A percentile compares a stretch with the other conserved stretches of the same genome.
Evolutionary conservation across 2,797 vertebrate species (phyloP).

Genomic region (Molossus molossus): DNA sequence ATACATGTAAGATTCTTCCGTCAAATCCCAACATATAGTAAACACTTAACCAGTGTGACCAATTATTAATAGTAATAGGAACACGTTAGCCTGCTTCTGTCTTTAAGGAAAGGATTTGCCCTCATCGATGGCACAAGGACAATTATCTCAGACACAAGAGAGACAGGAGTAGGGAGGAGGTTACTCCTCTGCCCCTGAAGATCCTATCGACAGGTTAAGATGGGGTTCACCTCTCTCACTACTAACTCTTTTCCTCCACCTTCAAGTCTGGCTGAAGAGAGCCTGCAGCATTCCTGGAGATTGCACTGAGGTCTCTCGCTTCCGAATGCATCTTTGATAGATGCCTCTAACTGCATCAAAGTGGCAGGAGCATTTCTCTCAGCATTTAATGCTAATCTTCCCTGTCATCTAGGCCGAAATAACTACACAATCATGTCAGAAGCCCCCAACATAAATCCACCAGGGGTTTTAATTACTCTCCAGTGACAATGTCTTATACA

Average conservation of each 20-base stretch:
- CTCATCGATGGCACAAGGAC: neutral
- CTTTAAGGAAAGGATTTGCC: neutral
- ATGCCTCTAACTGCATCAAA: slow-evolving; percentile 40
- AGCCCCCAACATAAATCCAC: slow-evolving; percentile 50
- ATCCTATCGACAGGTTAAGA: neutral
- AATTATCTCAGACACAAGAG: neutral
- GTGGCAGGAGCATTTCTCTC: slow-evolving; percentile 61
- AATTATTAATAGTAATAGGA: neutral
- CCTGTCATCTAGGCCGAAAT: slow-evolving; percentile 53
- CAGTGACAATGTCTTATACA: slow-evolving; percentile 23
- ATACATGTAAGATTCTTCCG: neutral
- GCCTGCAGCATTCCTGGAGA: neutral
- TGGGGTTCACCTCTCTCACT: neutral
- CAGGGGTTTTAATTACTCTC: slow-evolving; percentile 60
- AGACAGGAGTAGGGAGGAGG: neutral
- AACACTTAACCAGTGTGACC: neutral
- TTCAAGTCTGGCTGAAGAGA: slow-evolving; percentile 44
- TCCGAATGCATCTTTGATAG: slow-evolving; percentile 58
- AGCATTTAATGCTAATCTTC: slow-evolving; percentile 56
- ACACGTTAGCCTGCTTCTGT: neutral
- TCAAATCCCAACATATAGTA: neutral
- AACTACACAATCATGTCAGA: slow-evolving; percentile 25
- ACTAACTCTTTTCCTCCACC: neutral
- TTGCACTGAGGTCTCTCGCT: neutral
- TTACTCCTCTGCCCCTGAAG: neutral